Conservation (phyloP, 2,797 vertebrate species). For the Tarsius wallacei region DNA sequence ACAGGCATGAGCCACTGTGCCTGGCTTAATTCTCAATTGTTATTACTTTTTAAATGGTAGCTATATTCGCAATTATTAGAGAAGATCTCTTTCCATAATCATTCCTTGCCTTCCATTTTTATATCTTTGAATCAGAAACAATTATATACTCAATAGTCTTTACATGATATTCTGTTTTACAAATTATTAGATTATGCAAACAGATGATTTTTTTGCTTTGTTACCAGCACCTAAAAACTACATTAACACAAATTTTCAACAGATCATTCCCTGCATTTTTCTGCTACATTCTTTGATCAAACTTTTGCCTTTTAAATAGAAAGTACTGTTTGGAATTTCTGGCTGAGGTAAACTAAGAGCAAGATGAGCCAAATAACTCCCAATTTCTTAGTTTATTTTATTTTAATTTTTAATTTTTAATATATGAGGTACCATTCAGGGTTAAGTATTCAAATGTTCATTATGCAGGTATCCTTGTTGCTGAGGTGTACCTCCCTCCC, state of each 20-base stretch:
- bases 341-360: not conserved
- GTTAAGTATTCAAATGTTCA: too few relatives aligned
- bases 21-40: too few relatives aligned
- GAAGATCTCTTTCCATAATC: not conserved
- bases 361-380: not conserved
- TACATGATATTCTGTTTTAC: not conserved
- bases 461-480: too few relatives aligned
- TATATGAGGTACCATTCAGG: too few relatives aligned
- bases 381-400: not conserved
- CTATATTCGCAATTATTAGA: too few relatives aligned
- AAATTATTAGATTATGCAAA: not conserved
- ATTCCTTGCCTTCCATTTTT: not conserved
- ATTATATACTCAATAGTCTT: not conserved
- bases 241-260: not conserved
- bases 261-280: not conserved
- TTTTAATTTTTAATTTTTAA: too few relatives aligned
- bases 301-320: not conserved
- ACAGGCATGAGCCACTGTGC: too few relatives aligned
- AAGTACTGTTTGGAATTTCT: not conserved
- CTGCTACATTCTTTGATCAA: not conserved
- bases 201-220: not conserved
- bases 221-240: not conserved
- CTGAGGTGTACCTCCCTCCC: too few relatives aligned
- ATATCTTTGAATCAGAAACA: conserved; percentile 27
- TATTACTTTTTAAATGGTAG: too few relatives aligned